A percentile compares a stretch with the other conserved stretches of the same genome.
Evolutionary conservation across 2,888 invertebrate genomes (phyloP).

Genomic region (Heteropelma amictum): DNA sequence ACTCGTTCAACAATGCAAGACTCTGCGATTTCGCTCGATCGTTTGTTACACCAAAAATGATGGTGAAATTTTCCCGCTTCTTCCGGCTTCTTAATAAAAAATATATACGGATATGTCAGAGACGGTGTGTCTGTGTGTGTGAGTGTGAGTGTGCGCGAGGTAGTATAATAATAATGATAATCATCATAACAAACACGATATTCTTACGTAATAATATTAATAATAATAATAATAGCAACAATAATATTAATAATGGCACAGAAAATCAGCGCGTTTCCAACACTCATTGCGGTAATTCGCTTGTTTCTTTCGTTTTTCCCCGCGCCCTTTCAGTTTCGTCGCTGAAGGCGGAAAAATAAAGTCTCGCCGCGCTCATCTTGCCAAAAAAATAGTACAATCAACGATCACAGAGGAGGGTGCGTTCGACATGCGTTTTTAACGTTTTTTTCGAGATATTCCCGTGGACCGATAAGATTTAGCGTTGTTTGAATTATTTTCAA

Average conservation of each 20-base stretch:
- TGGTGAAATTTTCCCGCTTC: background rate
- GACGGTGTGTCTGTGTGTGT: too few species aligned
- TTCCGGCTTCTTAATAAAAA: conserved; percentile 45
- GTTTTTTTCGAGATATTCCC: background rate
- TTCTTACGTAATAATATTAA: conserved; percentile 46
- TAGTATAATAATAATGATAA: conserved; percentile 37
- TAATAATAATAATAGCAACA: conserved; percentile 40
- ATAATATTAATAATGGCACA: conserved; percentile 49
- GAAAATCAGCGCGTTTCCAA: conserved; percentile 36
- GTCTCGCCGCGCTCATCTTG: too few species aligned
- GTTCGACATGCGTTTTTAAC: too few species aligned
- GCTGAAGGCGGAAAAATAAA: too few species aligned
- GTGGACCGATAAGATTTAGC: too few species aligned
- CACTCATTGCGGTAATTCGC: conserved; percentile 12
- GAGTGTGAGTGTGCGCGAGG: conserved; percentile 50
- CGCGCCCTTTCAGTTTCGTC: background rate
- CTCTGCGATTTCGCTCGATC: conserved; percentile 8
- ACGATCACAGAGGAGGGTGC: too few species aligned
- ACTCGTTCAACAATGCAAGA: conserved; percentile 1
- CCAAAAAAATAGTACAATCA: too few species aligned
- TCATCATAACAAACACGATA: conserved; percentile 50
- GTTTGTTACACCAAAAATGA: background rate
- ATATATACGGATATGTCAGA: conserved; percentile 50
- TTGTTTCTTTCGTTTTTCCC: background rate
- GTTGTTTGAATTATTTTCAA: too few species aligned